Evolutionary conservation across 2,888 invertebrate genomes (phyloP).

Genomic region (Aethes cnicana): DNA sequence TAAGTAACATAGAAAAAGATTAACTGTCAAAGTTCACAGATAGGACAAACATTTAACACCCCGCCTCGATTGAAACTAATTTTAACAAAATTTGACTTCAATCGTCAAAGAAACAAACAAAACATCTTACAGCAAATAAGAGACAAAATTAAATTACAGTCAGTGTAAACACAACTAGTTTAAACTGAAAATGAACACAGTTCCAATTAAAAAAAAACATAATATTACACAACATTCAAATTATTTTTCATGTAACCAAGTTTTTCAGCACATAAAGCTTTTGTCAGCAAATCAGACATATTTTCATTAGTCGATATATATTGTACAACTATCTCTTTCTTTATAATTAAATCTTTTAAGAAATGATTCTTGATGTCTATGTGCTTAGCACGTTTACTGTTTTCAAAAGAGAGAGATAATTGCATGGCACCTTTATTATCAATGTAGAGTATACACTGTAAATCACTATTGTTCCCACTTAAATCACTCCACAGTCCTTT

Average conservation of each 20-base stretch:
- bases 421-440: slow-evolving; percentile 9
- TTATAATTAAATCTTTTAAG: background rate
- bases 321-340: background rate
- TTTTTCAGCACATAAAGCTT: background rate
- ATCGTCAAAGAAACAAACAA: too few species aligned
- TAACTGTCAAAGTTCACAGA: too few species aligned
- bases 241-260: background rate
- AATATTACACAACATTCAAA: background rate
- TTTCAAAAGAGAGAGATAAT: slow-evolving; percentile 1
- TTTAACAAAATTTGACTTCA: background rate
- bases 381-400: slow-evolving; percentile 8
- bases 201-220: background rate
- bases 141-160: too few species aligned
- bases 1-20: too few species aligned
- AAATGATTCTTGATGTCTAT: slow-evolving; percentile 7
- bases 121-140: too few species aligned
- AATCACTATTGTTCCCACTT: background rate
- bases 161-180: too few species aligned
- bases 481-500: background rate
- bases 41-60: too few species aligned
- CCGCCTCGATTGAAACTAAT: background rate
- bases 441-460: background rate
- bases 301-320: background rate
- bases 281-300: background rate
- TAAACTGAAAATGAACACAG: too few species aligned